Base-by-base conservation (phyloP, 2,888 invertebrate genomes). In the Hydrotaea diabolus region DNA sequence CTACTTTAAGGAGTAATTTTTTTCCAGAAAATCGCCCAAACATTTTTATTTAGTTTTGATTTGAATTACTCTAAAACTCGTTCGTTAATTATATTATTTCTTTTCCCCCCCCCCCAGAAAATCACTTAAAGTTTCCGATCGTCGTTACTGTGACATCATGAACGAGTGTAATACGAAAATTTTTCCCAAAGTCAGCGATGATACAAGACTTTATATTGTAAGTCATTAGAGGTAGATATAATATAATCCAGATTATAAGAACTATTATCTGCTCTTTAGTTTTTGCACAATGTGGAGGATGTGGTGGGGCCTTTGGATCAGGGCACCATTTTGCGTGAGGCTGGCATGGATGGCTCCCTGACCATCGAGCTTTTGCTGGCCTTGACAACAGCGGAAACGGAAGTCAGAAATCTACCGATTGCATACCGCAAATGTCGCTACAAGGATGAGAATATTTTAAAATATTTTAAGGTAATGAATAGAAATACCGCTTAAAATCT, bases 371-470 rank as follows among this genome's bases (percentile, higher is more conserved):
- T 91, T 0, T 26, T 88, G 11, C 62, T 91, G 5, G 81, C 78
- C 4, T 74, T 89, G n/a, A 86, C 87, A 21, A 86, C 88, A 15
- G 89, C 91, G 0, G 91, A 90, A 73, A 77, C 66, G 0, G 89
- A 89, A 66, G 90, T 92, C 2, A 86, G 89, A 7, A 86, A 89
- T 77, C 76, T 92, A 21, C 91, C 92, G 0, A 88, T 91, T 19
- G 86, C 88, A 23, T 90, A 89, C 86, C 87, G 92, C 64, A 92
- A 91, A 85, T 92, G 92, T 82, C 90, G 91, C 36, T 92, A 90
- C 64, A 76, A 69, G 0, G 86, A 90, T 69, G 92, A 92, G 83
- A 89, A 90, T 62, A 86, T 90, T 80, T 88, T 92, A 0, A 49
- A 89, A 55, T 91, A 89, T 81, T 92, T 89, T 74, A 83, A 85